Base-by-base conservation (phyloP, 2,797 vertebrate species). In the Rhodeus uyekii region DNA sequence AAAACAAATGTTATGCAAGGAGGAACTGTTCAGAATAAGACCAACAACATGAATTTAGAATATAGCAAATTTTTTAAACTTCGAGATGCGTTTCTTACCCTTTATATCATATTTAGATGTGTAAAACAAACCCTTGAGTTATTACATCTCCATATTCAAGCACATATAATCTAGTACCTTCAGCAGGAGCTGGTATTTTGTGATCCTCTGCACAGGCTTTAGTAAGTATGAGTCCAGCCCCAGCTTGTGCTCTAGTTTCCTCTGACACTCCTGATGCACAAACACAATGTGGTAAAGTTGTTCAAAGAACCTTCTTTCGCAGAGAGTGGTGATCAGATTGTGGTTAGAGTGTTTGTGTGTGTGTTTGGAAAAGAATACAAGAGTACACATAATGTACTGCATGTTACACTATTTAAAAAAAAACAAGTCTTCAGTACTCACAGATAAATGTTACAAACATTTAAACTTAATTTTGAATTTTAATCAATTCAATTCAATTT, bases 171-270 rank as follows among this genome's bases (percentile, higher is more conserved):
- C n/a, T 8, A 16, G 2, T 91, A 99, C 98, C 96, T 99, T 99
- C 64, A 99, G 91, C 48, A 99, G 90, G 84, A 99, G 94, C 87
- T 99, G 98, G 86, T 99, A 99, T 90, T 99, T 99, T 76, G 98
- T 99, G 87, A 99, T 98, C 87, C 98, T 97, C 89, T 99, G 98
- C 76, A 99, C 98, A 0, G 98, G 98, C 88, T 99, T 99, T 85
- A 99, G 94, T 82, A 99, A 93, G 87, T 99, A 99, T 0, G 98
- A 99, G 89, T 99, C 98, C 90, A 99, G 93, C 44, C 98, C 98
- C 81, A 99, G 94, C 87, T 99, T 99, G 89, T 99, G 98, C 86
- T 99, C 98, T 4, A 99, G 91, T 90, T 98, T 99, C 88, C 92
- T 97, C 92, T 99, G 98, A 90, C 98, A 99, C 85, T 99, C 98